phyloP scores from a whole-genome alignment of 2,113 vertebrate species.

The Mobula hypostoma region DNA sequence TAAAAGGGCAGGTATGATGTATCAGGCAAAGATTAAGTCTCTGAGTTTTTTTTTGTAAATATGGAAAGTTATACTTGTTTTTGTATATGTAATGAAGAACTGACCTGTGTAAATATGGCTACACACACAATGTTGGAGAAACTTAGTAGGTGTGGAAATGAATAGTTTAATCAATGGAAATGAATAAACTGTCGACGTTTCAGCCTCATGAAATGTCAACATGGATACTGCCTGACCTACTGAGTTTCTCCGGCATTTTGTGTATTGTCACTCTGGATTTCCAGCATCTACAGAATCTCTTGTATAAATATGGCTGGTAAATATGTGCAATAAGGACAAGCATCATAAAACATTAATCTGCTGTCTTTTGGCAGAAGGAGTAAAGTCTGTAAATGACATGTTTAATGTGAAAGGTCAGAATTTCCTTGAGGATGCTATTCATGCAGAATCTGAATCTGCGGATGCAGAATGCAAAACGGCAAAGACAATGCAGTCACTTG shows the following conservation, averaged over 20 bases:
- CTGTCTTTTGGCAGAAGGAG: not conserved
- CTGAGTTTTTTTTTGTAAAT: not conserved
- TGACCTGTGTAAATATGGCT: not conserved
- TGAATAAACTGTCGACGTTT: no score
- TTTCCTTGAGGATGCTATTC: not conserved
- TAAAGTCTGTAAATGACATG: not conserved
- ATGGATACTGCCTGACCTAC: no score
- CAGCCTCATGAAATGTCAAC: no score
- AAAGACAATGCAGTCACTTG: not conserved
- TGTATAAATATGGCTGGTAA: not conserved
- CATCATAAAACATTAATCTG: not conserved
- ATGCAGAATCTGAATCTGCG: not conserved
- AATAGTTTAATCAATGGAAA: no score
- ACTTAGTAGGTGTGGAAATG: no score
- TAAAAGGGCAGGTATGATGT: not conserved
- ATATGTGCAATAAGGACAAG: not conserved
- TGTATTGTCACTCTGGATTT: no score
- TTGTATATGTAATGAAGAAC: not conserved
- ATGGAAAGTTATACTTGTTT: not conserved
- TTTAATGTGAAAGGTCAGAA: not conserved
- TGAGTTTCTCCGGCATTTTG: no score
- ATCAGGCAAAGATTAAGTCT: not conserved
- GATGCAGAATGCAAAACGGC: not conserved
- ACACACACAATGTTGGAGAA: no score
- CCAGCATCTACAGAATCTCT: no score